Evolutionary conservation across 2,888 invertebrate genomes (phyloP).

Genomic region (Lumbricus terrestris): DNA sequence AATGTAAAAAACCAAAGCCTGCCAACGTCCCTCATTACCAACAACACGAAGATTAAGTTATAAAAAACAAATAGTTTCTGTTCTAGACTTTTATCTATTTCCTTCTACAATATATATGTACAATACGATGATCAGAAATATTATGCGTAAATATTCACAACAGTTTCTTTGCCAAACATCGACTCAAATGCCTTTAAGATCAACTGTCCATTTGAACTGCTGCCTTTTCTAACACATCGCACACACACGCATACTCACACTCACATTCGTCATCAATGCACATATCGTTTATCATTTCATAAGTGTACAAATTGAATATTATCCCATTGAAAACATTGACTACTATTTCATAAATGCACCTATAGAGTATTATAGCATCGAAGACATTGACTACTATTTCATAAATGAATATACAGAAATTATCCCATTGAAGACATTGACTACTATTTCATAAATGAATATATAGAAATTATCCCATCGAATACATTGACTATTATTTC

Average conservation of each 20-base stretch:
- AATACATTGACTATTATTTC: too few relatives aligned
- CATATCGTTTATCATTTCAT: neutral
- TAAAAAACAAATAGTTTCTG: neutral
- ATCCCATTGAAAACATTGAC: neutral
- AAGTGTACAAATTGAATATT: neutral
- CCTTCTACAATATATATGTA: neutral
- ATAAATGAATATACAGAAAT: too few relatives aligned
- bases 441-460: too few relatives aligned
- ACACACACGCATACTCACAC: slow-evolving; percentile 21
- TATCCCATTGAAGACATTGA: too few relatives aligned
- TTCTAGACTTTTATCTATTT: too few relatives aligned
- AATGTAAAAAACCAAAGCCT: neutral
- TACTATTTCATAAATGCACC: neutral
- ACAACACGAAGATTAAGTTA: neutral
- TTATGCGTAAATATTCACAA: neutral
- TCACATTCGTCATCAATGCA: neutral
- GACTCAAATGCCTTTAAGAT: slow-evolving; percentile 8
- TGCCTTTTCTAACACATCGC: neutral
- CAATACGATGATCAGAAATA: neutral
- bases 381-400: neutral
- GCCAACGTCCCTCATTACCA: neutral
- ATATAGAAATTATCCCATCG: too few relatives aligned
- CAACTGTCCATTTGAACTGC: neutral
- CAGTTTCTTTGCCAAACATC: neutral
- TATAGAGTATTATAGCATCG: too few relatives aligned